phyloP scores from a whole-genome alignment of 2,888 invertebrate genomes.

The Drosophila phalerata region DNA sequence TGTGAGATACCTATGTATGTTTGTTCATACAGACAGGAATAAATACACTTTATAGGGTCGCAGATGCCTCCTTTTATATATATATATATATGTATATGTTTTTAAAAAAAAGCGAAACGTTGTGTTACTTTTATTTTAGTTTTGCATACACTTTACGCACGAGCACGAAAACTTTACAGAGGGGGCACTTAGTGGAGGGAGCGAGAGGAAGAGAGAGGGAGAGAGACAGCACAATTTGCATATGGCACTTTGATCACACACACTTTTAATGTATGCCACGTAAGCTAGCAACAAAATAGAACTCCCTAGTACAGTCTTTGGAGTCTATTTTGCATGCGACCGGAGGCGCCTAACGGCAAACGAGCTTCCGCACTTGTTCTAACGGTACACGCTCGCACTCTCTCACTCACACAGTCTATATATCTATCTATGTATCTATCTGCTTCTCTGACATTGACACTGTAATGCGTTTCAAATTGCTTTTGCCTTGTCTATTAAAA shows the following conservation, averaged over 20 bases:
- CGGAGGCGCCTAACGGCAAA: conserved; percentile 59
- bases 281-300: conserved; percentile 48
- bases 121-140: conserved; percentile 31
- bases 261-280: conserved; percentile 74
- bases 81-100: too few species aligned
- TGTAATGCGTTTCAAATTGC: conserved; percentile 31
- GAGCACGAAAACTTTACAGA: not conserved
- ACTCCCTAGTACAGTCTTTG: conserved; percentile 43
- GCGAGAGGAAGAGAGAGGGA: not conserved
- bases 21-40: not conserved
- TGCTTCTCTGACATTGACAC: conserved; percentile 41
- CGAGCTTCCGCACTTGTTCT: conserved; percentile 71
- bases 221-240: conserved; percentile 45
- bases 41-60: not conserved
- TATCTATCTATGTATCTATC: not conserved
- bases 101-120: conserved; percentile 22
- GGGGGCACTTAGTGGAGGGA: not conserved
- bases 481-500: conserved; percentile 2
- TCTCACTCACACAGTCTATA: not conserved
- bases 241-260: conserved; percentile 72
- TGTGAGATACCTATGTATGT: not conserved
- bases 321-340: conserved; percentile 52
- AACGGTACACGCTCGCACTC: conserved; percentile 52
- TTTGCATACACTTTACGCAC: conserved; percentile 39
- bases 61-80: not conserved